These are phyloP conservation scores for Eptatretus burgeri DNA, from an alignment of 2,113 vertebrate genomes.

Conservation along the genomic window DNA sequence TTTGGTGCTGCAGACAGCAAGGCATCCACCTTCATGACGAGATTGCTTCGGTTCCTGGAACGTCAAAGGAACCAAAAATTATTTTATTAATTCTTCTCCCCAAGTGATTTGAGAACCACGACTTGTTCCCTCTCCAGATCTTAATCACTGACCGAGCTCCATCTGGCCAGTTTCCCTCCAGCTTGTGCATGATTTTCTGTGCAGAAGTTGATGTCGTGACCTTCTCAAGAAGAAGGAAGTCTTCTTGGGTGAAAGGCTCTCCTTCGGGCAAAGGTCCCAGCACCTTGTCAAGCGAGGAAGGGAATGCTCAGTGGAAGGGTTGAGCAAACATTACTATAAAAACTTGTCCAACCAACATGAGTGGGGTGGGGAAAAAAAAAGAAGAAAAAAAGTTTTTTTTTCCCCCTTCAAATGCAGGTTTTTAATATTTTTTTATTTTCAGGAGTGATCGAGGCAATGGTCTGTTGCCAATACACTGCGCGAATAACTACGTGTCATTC, in stretches of 20 bases:
- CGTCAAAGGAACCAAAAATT: no score
- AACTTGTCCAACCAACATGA: not conserved
- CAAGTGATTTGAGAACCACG: no score
- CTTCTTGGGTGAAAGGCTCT: slow-evolving; percentile 86
- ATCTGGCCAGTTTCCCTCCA: slow-evolving; percentile 41
- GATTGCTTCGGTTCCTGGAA: slow-evolving; percentile 42
- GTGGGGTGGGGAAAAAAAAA: no score
- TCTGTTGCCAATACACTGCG: no score
- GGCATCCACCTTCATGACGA: slow-evolving; percentile 90
- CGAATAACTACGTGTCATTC: no score
- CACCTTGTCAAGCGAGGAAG: slow-evolving; percentile 22
- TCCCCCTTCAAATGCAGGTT: no score
- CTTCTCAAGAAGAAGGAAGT: slow-evolving; percentile 77
- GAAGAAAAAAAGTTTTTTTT: no score
- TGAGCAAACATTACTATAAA: not conserved
- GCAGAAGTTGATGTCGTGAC: slow-evolving; percentile 77
- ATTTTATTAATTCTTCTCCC: no score
- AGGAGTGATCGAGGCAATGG: no score
- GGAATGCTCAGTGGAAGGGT: not conserved
- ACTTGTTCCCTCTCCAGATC: no score
- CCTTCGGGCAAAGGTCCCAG: slow-evolving; percentile 51
- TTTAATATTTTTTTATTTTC: no score
- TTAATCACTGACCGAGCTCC: slow-evolving; percentile 21
- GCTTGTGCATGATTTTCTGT: slow-evolving; percentile 63
- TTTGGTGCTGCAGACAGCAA: slow-evolving; percentile 78